phyloP scores from a whole-genome alignment of 2,888 invertebrate species.

The Iphiclides podalirius region DNA sequence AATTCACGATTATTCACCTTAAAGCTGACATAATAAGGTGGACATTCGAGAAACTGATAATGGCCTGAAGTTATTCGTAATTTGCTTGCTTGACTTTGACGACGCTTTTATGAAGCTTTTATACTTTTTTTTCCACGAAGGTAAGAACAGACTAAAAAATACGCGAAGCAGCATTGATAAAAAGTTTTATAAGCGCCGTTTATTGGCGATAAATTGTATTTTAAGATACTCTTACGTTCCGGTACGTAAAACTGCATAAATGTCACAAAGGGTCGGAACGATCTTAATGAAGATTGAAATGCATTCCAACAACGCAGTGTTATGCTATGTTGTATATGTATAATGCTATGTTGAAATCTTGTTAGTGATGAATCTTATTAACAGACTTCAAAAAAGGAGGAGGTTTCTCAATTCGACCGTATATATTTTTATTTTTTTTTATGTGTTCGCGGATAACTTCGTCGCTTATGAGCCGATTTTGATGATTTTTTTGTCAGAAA shows the following conservation, averaged over 20 bases:
- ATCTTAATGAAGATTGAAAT: neutral
- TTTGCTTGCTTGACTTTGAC: slow-evolving; percentile 19
- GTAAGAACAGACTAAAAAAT: slow-evolving; percentile 8
- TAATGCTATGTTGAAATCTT: too few species aligned
- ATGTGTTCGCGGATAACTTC: too few species aligned
- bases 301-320: neutral
- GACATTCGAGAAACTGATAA: slow-evolving; percentile 2
- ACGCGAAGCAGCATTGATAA: slow-evolving; percentile 24
- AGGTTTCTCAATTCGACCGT: too few species aligned
- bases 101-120: slow-evolving; percentile 21
- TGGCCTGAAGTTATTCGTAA: slow-evolving; percentile 4
- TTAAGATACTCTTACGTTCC: slow-evolving; percentile 5
- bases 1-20: slow-evolving; percentile 17
- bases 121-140: slow-evolving; percentile 10
- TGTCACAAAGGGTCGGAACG: neutral
- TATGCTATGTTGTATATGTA: too few species aligned
- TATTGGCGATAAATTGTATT: slow-evolving; percentile 20
- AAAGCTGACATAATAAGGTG: slow-evolving; percentile 11
- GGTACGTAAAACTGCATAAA: neutral
- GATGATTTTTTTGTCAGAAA: too few species aligned
- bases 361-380: too few species aligned
- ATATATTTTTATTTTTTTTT: too few species aligned
- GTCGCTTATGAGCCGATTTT: too few species aligned
- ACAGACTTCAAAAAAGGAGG: too few species aligned
- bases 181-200: slow-evolving; percentile 22